phyloP scores from a whole-genome alignment of 2,888 invertebrate species.

The Diabrotica balteata region DNA sequence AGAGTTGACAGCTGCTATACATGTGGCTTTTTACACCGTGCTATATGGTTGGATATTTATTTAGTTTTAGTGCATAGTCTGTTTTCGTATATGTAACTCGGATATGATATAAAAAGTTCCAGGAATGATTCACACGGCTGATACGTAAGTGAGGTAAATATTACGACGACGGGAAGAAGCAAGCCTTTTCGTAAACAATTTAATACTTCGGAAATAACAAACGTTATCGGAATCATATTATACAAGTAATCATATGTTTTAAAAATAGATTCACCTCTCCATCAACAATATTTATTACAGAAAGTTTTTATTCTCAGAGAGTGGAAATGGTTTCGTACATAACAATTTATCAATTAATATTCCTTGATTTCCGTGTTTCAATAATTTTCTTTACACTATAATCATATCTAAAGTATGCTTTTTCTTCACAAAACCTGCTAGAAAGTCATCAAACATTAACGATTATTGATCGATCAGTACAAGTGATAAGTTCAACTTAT shows the following conservation, averaged over 20 bases:
- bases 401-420: not conserved
- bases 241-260: too few relatives aligned
- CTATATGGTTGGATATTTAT: conserved; percentile 51
- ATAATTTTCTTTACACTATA: not conserved
- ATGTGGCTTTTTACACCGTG: conserved; percentile 54
- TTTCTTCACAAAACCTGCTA: not conserved
- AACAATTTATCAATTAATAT: too few relatives aligned
- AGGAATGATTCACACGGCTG: conserved; percentile 8
- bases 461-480: conserved; percentile 6
- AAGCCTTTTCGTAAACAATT: not conserved
- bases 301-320: too few relatives aligned
- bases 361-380: too few relatives aligned
- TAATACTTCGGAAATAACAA: too few relatives aligned
- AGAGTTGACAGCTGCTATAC: conserved; percentile 58
- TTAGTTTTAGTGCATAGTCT: conserved; percentile 49
- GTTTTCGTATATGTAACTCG: conserved; percentile 34
- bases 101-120: conserved; percentile 32
- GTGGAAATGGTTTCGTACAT: too few relatives aligned
- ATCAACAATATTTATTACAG: too few relatives aligned
- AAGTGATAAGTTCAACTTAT: conserved; percentile 9
- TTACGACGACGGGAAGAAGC: conserved; percentile 7
- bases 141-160: conserved; percentile 6
- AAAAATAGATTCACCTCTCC: too few relatives aligned
- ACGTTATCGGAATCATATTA: too few relatives aligned
- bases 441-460: conserved; percentile 11